Evolutionary conservation across 2,888 invertebrate genomes (phyloP).

Genomic region (Pelosia muscerda): DNA sequence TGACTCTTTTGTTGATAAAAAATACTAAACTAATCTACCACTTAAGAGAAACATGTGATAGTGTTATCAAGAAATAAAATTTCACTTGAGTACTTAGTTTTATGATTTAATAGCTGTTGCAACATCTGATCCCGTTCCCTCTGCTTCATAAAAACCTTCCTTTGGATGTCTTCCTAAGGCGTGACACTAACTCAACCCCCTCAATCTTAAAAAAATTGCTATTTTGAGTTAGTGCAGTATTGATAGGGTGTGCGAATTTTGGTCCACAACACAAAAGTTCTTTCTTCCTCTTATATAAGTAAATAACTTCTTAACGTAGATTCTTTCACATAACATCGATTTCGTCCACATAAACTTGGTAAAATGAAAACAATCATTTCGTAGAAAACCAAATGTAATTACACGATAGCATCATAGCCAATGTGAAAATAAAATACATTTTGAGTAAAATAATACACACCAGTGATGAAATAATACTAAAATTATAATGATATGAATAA

Average conservation of each 20-base stretch:
- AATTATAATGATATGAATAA: constrained; percentile 29
- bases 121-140: too few species aligned
- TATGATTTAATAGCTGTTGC: not conserved
- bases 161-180: too few species aligned
- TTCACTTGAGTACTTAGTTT: constrained; percentile 6
- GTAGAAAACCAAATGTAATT: constrained; percentile 49
- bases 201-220: too few species aligned
- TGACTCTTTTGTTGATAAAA: constrained; percentile 5
- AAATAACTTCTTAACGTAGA: too few species aligned
- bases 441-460: constrained; percentile 33
- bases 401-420: constrained; percentile 35
- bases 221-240: too few species aligned
- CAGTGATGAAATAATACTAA: constrained; percentile 28
- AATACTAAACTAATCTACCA: constrained; percentile 6
- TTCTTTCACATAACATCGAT: not conserved
- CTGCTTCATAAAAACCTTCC: too few species aligned
- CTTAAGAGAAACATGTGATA: constrained; percentile 15
- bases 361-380: constrained; percentile 26
- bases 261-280: too few species aligned
- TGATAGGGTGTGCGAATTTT: too few species aligned
- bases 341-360: not conserved
- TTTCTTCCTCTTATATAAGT: too few species aligned
- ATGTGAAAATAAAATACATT: constrained; percentile 40
- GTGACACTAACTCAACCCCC: too few species aligned
- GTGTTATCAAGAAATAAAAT: constrained; percentile 15